phyloP scores from a whole-genome alignment of 2,888 invertebrate species.

The Caenorhabditis angaria region DNA sequence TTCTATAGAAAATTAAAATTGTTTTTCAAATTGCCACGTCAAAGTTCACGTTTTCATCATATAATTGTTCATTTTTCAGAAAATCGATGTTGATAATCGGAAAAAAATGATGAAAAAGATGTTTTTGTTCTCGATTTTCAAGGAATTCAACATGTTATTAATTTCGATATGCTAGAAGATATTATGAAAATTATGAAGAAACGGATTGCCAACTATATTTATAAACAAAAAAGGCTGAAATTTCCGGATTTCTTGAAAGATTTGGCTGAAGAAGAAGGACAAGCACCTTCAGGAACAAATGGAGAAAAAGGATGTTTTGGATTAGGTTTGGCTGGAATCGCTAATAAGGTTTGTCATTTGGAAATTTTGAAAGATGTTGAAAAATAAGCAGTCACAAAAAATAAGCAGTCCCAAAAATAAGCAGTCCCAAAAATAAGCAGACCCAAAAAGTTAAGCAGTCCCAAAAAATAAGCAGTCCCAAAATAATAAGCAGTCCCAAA shows the following conservation, averaged over 20 bases:
- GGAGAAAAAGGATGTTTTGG: constrained; percentile 86
- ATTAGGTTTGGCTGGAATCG: constrained; percentile 93
- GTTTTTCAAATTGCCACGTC: too few relatives aligned
- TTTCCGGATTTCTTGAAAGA: constrained; percentile 86
- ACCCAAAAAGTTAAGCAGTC: too few relatives aligned
- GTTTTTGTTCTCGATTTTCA: constrained; percentile 96
- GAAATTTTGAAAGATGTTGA: background rate
- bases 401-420: too few relatives aligned
- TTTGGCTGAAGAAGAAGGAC: constrained; percentile 45
- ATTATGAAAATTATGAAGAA: constrained; percentile 92
- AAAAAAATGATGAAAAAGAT: constrained; percentile 88
- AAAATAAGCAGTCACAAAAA: too few relatives aligned
- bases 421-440: too few relatives aligned
- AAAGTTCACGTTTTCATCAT: too few relatives aligned
- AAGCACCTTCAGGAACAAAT: constrained; percentile 18
- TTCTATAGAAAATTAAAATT: background rate
- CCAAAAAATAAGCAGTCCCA: too few relatives aligned
- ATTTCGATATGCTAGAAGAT: constrained; percentile 99
- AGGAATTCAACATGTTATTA: constrained; percentile 96
- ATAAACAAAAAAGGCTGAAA: constrained; percentile 90
- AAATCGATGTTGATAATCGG: constrained; percentile 96
- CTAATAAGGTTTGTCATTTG: constrained; percentile 81
- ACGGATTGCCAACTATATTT: constrained; percentile 93
- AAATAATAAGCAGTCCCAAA: too few relatives aligned
- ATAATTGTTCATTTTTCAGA: too few relatives aligned